These are phyloP conservation scores for Amphilophus citrinellus DNA, from an alignment of 2,113 vertebrate species.

Conservation along the genomic window DNA sequence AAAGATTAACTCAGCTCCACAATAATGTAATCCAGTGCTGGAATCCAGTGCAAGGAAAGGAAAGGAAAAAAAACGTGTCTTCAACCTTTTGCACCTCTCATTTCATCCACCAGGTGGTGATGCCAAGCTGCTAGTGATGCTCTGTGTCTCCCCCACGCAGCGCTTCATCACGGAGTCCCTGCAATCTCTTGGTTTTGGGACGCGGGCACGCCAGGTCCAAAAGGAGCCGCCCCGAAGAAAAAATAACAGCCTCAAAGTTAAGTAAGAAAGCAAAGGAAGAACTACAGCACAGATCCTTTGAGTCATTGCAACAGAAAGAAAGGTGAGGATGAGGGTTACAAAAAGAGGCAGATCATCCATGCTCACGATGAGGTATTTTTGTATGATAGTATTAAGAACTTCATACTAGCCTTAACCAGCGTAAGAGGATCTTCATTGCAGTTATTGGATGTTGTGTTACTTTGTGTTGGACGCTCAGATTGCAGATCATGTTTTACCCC, in stretches of 20 bases:
- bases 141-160: constrained; percentile 86
- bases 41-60: not conserved
- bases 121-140: constrained; percentile 86
- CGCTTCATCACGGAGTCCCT: constrained; percentile 84
- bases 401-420: constrained; percentile 23
- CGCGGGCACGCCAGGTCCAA: constrained; percentile 82
- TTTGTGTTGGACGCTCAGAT: not conserved
- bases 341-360: not conserved
- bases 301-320: not conserved
- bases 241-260: constrained; percentile 64
- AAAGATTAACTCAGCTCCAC: not conserved
- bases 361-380: not conserved
- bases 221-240: constrained; percentile 76
- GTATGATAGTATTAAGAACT: not conserved
- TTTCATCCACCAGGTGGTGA: constrained; percentile 84
- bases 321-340: not conserved
- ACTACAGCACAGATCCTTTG: not conserved
- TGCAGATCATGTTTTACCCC: not conserved
- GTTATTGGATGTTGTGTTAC: not conserved
- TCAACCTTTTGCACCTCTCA: not conserved
- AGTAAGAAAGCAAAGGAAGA: constrained; percentile 30
- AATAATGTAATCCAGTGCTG: not conserved
- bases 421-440: not conserved
- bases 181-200: constrained; percentile 85
- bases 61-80: not conserved